A percentile compares a stretch with the other conserved stretches of the same genome.
These are phyloP conservation scores for Petrocephalus microphthalmus DNA, from an alignment of 2,113 vertebrate species.

Conservation along the genomic window DNA sequence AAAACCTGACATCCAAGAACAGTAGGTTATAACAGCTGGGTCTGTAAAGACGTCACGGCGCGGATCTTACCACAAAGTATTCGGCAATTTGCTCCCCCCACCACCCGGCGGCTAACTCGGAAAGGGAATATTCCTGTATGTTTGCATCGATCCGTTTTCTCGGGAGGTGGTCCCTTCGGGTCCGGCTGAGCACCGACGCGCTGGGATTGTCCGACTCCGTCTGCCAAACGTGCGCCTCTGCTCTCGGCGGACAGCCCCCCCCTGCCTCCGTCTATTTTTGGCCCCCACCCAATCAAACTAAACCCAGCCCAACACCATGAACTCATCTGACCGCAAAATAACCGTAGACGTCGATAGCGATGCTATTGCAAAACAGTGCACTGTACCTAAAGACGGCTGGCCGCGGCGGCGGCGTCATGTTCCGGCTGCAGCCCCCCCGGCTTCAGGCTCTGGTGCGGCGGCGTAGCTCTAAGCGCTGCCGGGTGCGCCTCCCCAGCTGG, in stretches of 20 bases:
- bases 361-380: background rate
- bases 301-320: background rate
- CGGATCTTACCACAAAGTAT: background rate
- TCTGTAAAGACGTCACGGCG: background rate
- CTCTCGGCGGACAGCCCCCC: background rate
- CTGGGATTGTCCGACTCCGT: background rate
- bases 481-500: background rate
- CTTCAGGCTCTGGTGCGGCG: slow-evolving; percentile 7
- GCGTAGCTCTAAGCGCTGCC: slow-evolving; percentile 22
- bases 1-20: background rate
- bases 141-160: background rate
- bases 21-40: background rate
- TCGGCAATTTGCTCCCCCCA: background rate
- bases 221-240: background rate
- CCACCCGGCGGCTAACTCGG: background rate
- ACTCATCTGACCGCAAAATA: background rate
- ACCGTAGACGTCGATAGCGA: background rate
- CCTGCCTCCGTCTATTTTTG: slow-evolving; percentile 16
- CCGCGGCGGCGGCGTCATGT: slow-evolving; percentile 52
- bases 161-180: background rate
- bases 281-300: slow-evolving; percentile 7
- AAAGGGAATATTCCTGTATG: background rate
- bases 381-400: slow-evolving; percentile 35
- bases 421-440: slow-evolving; percentile 20
- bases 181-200: background rate